phyloP scores from a whole-genome alignment of 2,113 vertebrate genomes.

The Hypanus sabinus region DNA sequence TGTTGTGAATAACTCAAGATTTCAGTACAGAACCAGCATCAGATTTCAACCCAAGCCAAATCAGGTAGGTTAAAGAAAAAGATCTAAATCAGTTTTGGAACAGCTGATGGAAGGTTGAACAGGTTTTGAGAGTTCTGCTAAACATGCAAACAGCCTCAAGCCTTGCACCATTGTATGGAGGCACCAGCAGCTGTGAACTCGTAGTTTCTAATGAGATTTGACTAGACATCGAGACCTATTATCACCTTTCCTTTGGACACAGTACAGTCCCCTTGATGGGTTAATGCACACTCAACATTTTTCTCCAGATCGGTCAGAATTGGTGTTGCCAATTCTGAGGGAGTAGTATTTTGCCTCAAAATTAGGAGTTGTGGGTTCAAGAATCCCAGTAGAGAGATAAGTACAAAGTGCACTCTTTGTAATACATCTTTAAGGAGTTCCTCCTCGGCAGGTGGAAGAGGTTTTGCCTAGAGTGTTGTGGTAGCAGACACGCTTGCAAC shows the following conservation, averaged over 20 bases:
- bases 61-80: not conserved
- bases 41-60: not conserved
- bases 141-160: not conserved
- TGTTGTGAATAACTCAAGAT: not conserved
- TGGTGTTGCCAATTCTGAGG: not conserved
- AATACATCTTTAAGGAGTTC: not conserved
- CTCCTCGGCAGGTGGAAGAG: too few species aligned
- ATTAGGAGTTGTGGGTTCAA: not conserved
- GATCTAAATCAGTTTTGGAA: not conserved
- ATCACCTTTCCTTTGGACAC: not conserved
- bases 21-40: not conserved
- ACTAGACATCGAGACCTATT: not conserved
- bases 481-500: too few species aligned
- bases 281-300: not conserved
- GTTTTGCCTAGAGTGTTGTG: too few species aligned
- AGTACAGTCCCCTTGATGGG: not conserved
- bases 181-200: not conserved
- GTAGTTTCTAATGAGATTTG: not conserved
- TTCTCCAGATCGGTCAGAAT: not conserved
- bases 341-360: not conserved
- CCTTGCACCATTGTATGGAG: slow-evolving; percentile 13
- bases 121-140: not conserved
- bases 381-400: not conserved
- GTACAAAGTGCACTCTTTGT: not conserved
- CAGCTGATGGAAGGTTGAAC: not conserved